Evolutionary conservation across 2,888 invertebrate genomes (phyloP).

Genomic region (Odontomyia ornata): DNA sequence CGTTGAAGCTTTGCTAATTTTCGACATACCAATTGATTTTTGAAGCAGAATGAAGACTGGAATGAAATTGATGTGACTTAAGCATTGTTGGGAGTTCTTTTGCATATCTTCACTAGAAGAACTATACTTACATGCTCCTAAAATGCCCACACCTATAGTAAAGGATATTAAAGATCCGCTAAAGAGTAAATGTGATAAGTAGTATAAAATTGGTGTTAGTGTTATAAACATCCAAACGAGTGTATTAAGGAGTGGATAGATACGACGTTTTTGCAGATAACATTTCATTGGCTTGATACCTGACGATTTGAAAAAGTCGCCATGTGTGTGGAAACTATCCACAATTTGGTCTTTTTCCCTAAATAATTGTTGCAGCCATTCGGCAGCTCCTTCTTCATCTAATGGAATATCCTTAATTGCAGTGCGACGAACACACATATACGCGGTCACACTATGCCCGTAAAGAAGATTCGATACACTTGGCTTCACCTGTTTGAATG

Average conservation of each 20-base stretch:
- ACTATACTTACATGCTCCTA: constrained; percentile 80
- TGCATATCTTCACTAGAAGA: constrained; percentile 17
- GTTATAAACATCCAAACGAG: constrained; percentile 75
- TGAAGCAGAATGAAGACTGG: constrained; percentile 81
- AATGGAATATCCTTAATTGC: constrained; percentile 82
- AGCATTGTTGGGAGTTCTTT: not conserved
- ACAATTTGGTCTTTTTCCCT: constrained; percentile 75
- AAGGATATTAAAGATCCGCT: constrained; percentile 78
- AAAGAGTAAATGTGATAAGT: constrained; percentile 71
- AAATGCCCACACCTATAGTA: constrained; percentile 74
- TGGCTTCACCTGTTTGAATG: constrained; percentile 68
- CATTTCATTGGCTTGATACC: constrained; percentile 60
- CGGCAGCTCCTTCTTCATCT: constrained; percentile 73
- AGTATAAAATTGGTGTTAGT: constrained; percentile 77
- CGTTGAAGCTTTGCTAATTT: constrained; percentile 84
- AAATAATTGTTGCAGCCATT: constrained; percentile 85
- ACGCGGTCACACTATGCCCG: constrained; percentile 77
- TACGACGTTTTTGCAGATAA: constrained; percentile 67
- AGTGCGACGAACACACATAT: constrained; percentile 82
- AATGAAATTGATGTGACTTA: constrained; percentile 57
- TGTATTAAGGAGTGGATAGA: constrained; percentile 76
- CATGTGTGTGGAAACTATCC: constrained; percentile 65
- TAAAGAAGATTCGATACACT: constrained; percentile 80
- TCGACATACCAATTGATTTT: constrained; percentile 83
- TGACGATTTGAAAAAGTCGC: constrained; percentile 81